Base-by-base conservation (phyloP, 2,797 vertebrate genomes). In the Dendrocincla fuliginosa region DNA sequence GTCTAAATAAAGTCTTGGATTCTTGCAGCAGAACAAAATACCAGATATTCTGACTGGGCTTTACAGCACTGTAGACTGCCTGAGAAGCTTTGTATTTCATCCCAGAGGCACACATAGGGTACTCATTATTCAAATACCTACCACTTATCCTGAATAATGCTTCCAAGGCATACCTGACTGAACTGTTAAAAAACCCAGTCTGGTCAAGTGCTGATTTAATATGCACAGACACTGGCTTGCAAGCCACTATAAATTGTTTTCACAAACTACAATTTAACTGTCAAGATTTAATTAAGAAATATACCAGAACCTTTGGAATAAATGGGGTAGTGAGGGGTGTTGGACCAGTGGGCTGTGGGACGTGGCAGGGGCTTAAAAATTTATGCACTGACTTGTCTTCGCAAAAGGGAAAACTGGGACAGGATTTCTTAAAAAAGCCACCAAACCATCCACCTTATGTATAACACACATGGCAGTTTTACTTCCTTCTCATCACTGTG, bases 161-260 rank as follows among this genome's bases (percentile, higher is more conserved):
- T 92, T 92, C 75, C 50, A 90, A 85, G 73, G 42, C 74, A 55
- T 84, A 93, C 60, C 87, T 96, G 89, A 57, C 68, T 91, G 81
- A 95, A 87, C 80, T 90, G 67, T 73, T 14, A 89, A 94, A 95
- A 80, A 82, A 6, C 11, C 23, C 79, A 59, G 27, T 78, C 89
- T 93, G 89, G 91, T 82, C 80, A 91, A 96, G 84, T 41, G 81
- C n/a, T 74, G 56, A 24, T 89, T 90, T 87, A 63, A 78, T 73
- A 74, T 49, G 57, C 64, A 32, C 47, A 87, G 60, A 17, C 2
- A 11, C 60, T n/a, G 27, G 30, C 57, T 80, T 3, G 7, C 50
- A 69, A 93, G 76, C 13, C 28, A 56, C 37, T 22, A 16, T 16
- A 59, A 79, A 57, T 67, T 74, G 37, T 79, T 88, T 87, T 61